Evolutionary conservation across 2,113 vertebrate species (phyloP).

Genomic region (Lipophrys pholis): DNA sequence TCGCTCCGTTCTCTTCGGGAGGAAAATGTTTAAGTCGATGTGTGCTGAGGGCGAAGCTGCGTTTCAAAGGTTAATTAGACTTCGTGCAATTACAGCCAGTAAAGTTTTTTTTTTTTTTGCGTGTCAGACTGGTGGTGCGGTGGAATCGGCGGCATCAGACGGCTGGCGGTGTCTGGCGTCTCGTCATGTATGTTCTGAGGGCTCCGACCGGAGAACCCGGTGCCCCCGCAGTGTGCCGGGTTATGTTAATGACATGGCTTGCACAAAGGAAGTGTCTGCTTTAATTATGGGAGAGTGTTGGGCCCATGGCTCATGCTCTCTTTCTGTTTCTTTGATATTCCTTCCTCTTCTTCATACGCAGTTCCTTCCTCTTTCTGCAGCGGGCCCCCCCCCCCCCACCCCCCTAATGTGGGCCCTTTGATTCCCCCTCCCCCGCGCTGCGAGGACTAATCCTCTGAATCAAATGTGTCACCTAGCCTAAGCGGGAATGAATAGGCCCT

Average conservation of each 20-base stretch:
- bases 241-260: constrained; percentile 70
- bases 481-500: constrained; percentile 65
- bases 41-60: background rate
- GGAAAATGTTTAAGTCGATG: background rate
- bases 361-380: constrained; percentile 30
- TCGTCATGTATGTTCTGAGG: constrained; percentile 49
- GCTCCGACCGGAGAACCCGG: constrained; percentile 16
- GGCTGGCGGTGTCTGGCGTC: constrained; percentile 16
- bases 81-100: background rate
- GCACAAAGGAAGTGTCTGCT: constrained; percentile 74
- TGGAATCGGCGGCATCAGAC: constrained; percentile 22
- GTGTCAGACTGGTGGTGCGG: constrained; percentile 9
- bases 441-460: constrained; percentile 72
- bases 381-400: constrained; percentile 11
- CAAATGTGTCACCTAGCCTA: constrained; percentile 67
- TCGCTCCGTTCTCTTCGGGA: too few relatives aligned
- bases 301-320: constrained; percentile 46
- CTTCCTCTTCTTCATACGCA: constrained; percentile 25
- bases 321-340: constrained; percentile 55
- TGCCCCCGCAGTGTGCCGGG: constrained; percentile 43
- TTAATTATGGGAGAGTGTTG: constrained; percentile 73
- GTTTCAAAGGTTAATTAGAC: constrained; percentile 28
- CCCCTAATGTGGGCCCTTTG: constrained; percentile 48
- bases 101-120: background rate
- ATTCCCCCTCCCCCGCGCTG: constrained; percentile 32